Conservation (phyloP, 2,888 invertebrate genomes). For the Acanthococcus lagerstroemiae region DNA sequence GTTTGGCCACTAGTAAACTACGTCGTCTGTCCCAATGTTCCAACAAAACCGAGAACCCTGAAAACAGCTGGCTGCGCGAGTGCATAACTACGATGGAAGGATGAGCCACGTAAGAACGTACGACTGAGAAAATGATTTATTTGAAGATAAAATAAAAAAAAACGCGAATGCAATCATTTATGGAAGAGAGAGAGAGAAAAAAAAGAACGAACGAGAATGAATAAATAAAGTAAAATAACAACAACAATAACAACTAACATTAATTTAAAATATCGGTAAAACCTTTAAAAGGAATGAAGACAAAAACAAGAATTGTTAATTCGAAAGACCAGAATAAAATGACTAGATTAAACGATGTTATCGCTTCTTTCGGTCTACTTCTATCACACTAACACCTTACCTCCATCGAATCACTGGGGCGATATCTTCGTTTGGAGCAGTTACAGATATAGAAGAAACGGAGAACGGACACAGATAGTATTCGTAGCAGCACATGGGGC, state of each 20-base stretch:
- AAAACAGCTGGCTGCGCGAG: no score
- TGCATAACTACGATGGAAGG: no score
- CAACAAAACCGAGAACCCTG: no score
- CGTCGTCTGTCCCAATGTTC: no score
- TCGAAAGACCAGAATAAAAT: conserved; percentile 18
- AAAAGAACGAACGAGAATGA: background rate
- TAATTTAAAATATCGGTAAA: background rate
- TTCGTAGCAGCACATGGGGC: no score
- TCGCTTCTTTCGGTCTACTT: background rate
- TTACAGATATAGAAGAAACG: no score
- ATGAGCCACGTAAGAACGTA: background rate
- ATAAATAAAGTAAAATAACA: background rate
- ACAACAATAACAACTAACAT: background rate
- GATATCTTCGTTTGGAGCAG: no score
- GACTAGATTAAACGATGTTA: conserved; percentile 15
- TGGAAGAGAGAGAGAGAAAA: background rate
- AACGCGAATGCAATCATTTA: background rate
- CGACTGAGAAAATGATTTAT: background rate
- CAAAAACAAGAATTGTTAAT: background rate
- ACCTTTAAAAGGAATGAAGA: background rate
- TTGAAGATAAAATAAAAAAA: background rate
- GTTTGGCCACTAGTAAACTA: background rate
- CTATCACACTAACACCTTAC: no score
- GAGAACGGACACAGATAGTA: no score
- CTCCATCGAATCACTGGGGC: no score